These are phyloP conservation scores for Daphoenositta chrysoptera DNA, from an alignment of 2,113 vertebrate genomes.

Conservation along the genomic window DNA sequence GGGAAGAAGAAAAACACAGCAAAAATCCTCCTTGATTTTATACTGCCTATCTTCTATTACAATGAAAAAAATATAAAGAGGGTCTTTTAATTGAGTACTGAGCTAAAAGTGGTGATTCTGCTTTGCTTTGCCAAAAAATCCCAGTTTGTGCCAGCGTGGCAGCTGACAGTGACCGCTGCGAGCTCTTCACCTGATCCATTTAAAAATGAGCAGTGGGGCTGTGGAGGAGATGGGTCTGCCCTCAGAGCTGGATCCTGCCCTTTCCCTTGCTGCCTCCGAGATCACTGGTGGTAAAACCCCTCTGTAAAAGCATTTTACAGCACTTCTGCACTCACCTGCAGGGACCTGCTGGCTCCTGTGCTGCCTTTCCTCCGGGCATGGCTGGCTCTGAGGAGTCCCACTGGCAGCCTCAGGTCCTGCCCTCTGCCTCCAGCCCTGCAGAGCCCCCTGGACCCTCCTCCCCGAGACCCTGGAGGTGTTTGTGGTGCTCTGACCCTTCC, in stretches of 20 bases:
- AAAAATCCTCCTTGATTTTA: neutral
- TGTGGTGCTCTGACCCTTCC: neutral
- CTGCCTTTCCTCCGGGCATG: neutral
- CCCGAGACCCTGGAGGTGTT: fast-evolving
- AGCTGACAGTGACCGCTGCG: neutral
- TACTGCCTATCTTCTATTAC: neutral
- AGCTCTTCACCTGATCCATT: neutral
- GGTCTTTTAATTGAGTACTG: neutral
- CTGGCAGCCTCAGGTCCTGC: fast-evolving
- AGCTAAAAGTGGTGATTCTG: neutral
- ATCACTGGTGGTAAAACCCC: neutral
- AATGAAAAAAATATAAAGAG: neutral
- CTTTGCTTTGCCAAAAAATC: neutral
- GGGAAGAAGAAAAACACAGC: neutral
- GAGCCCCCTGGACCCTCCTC: neutral
- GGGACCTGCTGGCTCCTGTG: neutral
- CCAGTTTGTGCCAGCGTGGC: fast-evolving
- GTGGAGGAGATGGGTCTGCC: fast-evolving
- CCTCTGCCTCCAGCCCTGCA: neutral
- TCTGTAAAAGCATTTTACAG: neutral
- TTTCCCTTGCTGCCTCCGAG: neutral
- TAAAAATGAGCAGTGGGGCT: fast-evolving
- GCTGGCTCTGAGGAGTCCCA: fast-evolving
- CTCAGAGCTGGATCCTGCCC: neutral
- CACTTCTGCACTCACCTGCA: neutral